Conservation (phyloP, 2,113 vertebrate species). For the Morone chrysops region DNA sequence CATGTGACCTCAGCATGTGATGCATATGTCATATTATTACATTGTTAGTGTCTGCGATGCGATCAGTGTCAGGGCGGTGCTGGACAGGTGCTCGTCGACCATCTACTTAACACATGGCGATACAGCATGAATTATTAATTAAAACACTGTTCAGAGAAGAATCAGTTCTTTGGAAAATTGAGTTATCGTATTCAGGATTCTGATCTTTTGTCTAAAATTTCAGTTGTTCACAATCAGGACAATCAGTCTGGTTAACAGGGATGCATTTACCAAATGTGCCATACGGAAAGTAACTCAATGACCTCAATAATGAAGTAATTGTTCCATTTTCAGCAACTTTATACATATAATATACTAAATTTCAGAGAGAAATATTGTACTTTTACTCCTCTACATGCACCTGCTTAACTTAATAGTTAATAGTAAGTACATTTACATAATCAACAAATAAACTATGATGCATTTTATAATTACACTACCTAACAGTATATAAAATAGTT, state of each 20-base stretch:
- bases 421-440: not conserved
- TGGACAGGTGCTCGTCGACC: slow-evolving; percentile 40
- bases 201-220: not conserved
- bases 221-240: not conserved
- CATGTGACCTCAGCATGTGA: not conserved
- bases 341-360: no score
- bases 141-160: slow-evolving; percentile 7
- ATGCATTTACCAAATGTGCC: slow-evolving; percentile 25
- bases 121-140: slow-evolving; percentile 49
- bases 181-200: not conserved
- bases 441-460: not conserved
- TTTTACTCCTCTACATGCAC: not conserved
- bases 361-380: not conserved
- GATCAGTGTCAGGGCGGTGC: slow-evolving; percentile 25
- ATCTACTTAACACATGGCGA: slow-evolving; percentile 11
- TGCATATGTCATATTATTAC: not conserved
- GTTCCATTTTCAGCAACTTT: not conserved
- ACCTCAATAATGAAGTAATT: not conserved
- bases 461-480: not conserved
- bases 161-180: slow-evolving; percentile 7
- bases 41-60: slow-evolving; percentile 20
- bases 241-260: not conserved
- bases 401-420: not conserved
- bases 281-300: not conserved
- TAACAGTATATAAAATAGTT: not conserved